A percentile compares a stretch with the other conserved stretches of the same genome.
phyloP scores from a whole-genome alignment of 23 tunicate genomes.

The Trididemnum nubilum region DNA sequence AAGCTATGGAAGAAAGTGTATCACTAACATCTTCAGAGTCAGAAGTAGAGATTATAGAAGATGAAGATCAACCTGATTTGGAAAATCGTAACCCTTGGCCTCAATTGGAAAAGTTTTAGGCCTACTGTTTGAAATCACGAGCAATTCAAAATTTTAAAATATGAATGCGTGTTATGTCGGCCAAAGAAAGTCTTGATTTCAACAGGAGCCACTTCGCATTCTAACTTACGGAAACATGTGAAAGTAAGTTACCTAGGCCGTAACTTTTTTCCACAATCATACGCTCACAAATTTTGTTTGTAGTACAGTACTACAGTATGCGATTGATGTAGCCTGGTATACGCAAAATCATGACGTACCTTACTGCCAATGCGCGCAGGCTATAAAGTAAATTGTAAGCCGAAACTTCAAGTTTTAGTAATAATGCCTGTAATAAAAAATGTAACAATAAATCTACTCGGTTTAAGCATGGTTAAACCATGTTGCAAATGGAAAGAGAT shows the following conservation, averaged over 20 bases:
- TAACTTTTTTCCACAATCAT: neutral
- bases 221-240: conserved; percentile 1
- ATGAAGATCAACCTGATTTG: neutral
- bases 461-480: neutral
- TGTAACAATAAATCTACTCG: neutral
- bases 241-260: conserved; percentile 1
- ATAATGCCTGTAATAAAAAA: neutral
- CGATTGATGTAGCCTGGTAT: neutral
- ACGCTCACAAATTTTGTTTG: neutral
- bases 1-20: neutral
- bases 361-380: neutral
- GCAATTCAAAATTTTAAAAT: neutral
- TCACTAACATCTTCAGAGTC: neutral
- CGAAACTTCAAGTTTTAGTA: neutral
- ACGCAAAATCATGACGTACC: conserved; percentile 1
- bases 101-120: neutral
- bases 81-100: conserved; percentile 2
- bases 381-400: neutral
- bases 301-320: neutral
- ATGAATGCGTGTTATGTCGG: conserved; percentile 1
- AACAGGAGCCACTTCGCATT: too few species aligned
- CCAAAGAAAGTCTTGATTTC: neutral
- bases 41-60: neutral
- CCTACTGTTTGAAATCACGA: conserved; percentile 1
- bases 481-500: neutral